These are phyloP conservation scores for Chaetogeoica ovagalla DNA, from an alignment of 2,888 invertebrate species.

Conservation along the genomic window DNA sequence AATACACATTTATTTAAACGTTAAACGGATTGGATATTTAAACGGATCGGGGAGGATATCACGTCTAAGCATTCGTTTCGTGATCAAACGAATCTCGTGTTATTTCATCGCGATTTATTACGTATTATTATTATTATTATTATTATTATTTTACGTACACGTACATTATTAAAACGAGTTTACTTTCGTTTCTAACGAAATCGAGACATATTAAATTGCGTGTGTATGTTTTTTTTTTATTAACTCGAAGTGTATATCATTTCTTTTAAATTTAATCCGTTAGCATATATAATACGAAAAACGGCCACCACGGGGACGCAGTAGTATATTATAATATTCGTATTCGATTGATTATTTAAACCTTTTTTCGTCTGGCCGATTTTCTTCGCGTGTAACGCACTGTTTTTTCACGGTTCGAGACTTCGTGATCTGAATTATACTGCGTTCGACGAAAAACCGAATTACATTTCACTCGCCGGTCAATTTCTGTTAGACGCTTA, in stretches of 20 bases:
- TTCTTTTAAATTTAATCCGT: not conserved
- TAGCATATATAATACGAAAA: not conserved
- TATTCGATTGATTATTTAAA: not conserved
- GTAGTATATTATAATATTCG: not conserved
- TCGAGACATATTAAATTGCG: not conserved
- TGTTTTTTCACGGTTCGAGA: not conserved
- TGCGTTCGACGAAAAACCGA: not conserved
- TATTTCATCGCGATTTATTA: not conserved
- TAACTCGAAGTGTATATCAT: constrained; percentile 4
- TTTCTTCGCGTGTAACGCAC: not conserved
- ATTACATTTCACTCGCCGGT: not conserved
- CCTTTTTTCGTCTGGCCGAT: not conserved
- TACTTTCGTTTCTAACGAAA: not conserved
- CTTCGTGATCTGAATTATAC: not conserved
- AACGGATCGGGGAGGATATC: not conserved
- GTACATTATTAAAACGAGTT: constrained; percentile 1
- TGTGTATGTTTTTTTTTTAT: not conserved
- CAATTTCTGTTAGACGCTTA: not conserved
- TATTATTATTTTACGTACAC: not conserved
- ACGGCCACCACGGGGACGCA: too few species aligned
- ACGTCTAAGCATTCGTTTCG: too few species aligned
- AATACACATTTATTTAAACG: too few species aligned
- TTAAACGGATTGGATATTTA: not conserved
- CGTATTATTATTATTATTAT: too few species aligned
- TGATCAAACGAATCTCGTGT: not conserved